Evolutionary conservation across 2,113 vertebrate species (phyloP), one percentile per base, ranked within the genome.

Genomic region (Cavia aperea): DNA sequence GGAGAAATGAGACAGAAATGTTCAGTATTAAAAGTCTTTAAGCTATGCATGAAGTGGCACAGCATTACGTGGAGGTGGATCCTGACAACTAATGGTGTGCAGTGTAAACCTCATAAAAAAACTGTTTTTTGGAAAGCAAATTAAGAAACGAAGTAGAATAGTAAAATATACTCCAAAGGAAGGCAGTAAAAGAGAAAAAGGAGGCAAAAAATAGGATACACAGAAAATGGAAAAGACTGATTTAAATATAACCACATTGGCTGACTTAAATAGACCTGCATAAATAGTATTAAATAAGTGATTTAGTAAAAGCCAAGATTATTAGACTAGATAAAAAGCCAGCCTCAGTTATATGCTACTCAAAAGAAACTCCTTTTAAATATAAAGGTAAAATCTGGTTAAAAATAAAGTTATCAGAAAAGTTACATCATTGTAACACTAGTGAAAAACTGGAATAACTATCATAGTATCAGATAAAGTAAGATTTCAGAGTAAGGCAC

Each of bases 341-440:
- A 89, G 58, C 23, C 54, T 94, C 4, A 51, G 70, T 11, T 56
- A 56, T 63, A 86, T 49, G 19, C 6, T 94, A 54, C 33, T 46
- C 81, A 56, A 54, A 66, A 84, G 33, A 75, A 86, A 63, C 5
- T 7, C 19, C 43, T 3, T 65, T 88, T 58, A 66, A 85, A 81
- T 39, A 86, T 10, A 88, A 60, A 91, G 7, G 36, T 26, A 73
- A 18, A 91, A 91, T 14, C 7, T 87, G 39, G 16, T 86, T 68
- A 78, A 70, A 86, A 94, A 88, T 81, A 66, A 93, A 89, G 51
- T 51, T 33, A 24, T n/a, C 23, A 63, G 75, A 49, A 78, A 91
- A 78, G 60, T 78, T 60, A 60, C 8, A 86, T 68, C 11, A 82
- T 29, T 31, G 10, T 81, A 88, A 86, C 8, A 70, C 18, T 43